Percentiles rank a stretch among this genome's conserved stretches.
phyloP scores from a whole-genome alignment of 2,888 invertebrate species.

The Poecilus cupreus region DNA sequence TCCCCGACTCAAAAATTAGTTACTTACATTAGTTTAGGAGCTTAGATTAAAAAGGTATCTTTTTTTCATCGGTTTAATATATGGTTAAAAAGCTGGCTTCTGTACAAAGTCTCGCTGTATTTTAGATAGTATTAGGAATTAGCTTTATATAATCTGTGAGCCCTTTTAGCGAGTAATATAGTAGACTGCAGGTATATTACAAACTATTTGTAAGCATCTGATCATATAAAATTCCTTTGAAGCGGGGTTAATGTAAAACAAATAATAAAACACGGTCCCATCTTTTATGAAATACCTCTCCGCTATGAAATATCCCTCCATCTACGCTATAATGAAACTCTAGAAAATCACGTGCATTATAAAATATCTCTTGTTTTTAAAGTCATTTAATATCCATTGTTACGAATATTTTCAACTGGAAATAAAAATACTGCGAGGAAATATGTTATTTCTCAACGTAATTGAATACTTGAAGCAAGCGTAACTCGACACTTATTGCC shows the following conservation, averaged over 20 bases:
- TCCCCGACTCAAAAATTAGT: too few species aligned
- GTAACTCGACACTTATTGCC: too few species aligned
- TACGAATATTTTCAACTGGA: neutral
- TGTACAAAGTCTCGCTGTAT: too few species aligned
- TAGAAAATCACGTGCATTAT: constrained; percentile 1
- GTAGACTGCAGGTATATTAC: constrained; percentile 3
- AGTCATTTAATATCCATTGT: constrained; percentile 26
- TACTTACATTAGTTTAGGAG: too few species aligned
- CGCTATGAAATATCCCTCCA: neutral
- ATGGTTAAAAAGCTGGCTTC: too few species aligned
- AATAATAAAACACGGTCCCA: neutral
- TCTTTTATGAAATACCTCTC: constrained; percentile 6
- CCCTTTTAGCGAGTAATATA: neutral
- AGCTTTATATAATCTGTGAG: too few species aligned
- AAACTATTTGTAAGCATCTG: neutral
- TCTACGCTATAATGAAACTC: constrained; percentile 3
- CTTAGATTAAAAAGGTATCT: too few species aligned
- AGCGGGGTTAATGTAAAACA: constrained; percentile 8
- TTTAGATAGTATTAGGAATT: too few species aligned
- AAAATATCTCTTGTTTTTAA: constrained; percentile 12
- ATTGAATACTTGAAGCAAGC: neutral
- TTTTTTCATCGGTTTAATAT: too few species aligned
- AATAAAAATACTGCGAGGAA: neutral
- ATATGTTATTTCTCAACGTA: neutral
- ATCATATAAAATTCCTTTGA: constrained; percentile 25